phyloP scores from a whole-genome alignment of 2,888 invertebrate species.

The Conus canariensis region DNA sequence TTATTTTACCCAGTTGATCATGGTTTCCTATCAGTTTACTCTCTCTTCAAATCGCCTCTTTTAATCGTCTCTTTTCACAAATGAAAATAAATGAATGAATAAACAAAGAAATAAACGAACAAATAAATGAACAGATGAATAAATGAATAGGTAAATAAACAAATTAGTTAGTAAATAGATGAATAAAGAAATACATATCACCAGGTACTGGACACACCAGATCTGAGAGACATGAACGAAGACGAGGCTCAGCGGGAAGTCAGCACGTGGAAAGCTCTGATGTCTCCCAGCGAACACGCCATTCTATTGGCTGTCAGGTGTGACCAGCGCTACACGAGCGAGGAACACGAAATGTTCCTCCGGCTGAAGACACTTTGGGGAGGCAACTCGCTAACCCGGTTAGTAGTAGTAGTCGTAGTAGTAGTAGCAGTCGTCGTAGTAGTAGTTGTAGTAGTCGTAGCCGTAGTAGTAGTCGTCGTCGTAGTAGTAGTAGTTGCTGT shows the following conservation, averaged over 20 bases:
- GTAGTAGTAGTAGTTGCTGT: too few species aligned
- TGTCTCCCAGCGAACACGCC: slow-evolving; percentile 18
- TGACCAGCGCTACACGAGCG: slow-evolving; percentile 43
- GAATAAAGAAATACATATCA: too few species aligned
- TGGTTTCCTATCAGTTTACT: too few species aligned
- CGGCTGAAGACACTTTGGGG: slow-evolving; percentile 34
- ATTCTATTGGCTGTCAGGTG: slow-evolving; percentile 39
- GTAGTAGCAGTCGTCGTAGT: neutral
- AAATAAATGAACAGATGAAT: too few species aligned
- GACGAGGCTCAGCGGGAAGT: slow-evolving; percentile 14
- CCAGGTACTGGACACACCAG: slow-evolving; percentile 27
- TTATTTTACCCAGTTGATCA: too few species aligned
- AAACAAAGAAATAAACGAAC: too few species aligned
- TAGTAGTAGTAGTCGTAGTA: neutral
- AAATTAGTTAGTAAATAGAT: too few species aligned
- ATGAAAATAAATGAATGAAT: too few species aligned
- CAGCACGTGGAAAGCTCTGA: slow-evolving; percentile 12
- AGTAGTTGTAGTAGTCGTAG: neutral
- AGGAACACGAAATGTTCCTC: slow-evolving; percentile 39
- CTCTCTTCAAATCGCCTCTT: too few species aligned
- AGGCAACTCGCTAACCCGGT: neutral
- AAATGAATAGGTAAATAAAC: too few species aligned
- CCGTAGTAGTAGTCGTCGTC: neutral
- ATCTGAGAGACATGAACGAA: neutral
- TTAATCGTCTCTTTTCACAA: too few species aligned